Percentiles rank a stretch among this genome's conserved stretches.
These are phyloP conservation scores for Hypena proboscidalis DNA, from an alignment of 2,888 invertebrate species.

Conservation along the genomic window DNA sequence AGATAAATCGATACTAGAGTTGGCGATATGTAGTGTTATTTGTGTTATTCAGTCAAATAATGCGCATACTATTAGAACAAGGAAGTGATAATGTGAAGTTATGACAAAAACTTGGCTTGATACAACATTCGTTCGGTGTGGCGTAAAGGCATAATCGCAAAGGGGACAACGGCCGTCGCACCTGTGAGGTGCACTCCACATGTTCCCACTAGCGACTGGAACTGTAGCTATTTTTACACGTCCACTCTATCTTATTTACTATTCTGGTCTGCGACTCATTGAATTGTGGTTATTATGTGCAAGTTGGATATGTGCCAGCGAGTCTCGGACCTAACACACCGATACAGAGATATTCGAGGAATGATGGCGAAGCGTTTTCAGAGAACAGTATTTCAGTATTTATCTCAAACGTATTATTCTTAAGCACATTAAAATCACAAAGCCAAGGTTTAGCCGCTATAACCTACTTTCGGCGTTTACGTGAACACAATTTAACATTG, in stretches of 20 bases:
- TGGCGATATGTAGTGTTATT: slow-evolving; percentile 42
- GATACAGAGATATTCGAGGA: slow-evolving; percentile 80
- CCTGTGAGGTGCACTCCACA: slow-evolving; percentile 81
- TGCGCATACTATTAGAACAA: slow-evolving; percentile 3
- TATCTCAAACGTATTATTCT: slow-evolving; percentile 50
- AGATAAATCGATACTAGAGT: slow-evolving; percentile 60
- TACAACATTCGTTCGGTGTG: slow-evolving; percentile 16
- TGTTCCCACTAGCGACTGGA: slow-evolving; percentile 77
- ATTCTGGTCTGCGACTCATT: slow-evolving; percentile 85
- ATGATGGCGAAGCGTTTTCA: slow-evolving; percentile 71
- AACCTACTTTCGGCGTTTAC: slow-evolving; percentile 28
- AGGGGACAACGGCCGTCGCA: slow-evolving; percentile 76
- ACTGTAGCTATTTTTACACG: slow-evolving; percentile 81
- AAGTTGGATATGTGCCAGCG: slow-evolving; percentile 82
- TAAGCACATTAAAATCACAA: slow-evolving; percentile 52
- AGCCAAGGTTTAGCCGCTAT: slow-evolving; percentile 59
- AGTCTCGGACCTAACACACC: slow-evolving; percentile 73
- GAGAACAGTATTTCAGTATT: slow-evolving; percentile 56
- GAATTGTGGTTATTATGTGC: slow-evolving; percentile 86
- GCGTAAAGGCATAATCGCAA: slow-evolving; percentile 40
- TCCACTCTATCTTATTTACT: slow-evolving; percentile 84
- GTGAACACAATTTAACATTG: slow-evolving; percentile 8
- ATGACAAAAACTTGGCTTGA: slow-evolving; percentile 10
- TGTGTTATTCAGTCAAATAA: slow-evolving; percentile 27
- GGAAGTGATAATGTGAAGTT: background rate